Evolutionary conservation across 2,113 vertebrate species (phyloP).

Genomic region (Hystrix cristata): DNA sequence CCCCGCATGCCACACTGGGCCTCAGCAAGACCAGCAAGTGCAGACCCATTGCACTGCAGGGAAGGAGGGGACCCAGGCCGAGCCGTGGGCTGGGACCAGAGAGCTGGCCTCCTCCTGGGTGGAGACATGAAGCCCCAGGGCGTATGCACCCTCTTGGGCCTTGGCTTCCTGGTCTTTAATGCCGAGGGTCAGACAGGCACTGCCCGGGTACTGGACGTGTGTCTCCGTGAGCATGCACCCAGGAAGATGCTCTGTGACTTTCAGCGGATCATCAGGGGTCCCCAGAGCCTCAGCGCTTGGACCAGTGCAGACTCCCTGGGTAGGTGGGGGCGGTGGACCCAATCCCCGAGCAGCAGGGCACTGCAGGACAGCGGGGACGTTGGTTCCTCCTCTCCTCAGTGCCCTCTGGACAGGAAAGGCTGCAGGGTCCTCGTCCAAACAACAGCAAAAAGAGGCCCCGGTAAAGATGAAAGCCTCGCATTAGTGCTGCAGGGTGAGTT

Average conservation of each 20-base stretch:
- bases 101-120: not conserved
- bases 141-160: too few species aligned
- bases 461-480: accelerated
- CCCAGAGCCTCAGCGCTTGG: too few species aligned
- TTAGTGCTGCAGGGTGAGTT: accelerated
- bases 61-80: not conserved
- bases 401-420: not conserved
- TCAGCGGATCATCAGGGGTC: not conserved
- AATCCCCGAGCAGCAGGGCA: not conserved
- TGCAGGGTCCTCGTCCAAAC: not conserved
- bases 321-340: too few species aligned
- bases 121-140: accelerated
- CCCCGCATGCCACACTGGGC: not conserved
- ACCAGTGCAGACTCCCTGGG: not conserved
- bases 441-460: not conserved
- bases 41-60: too few species aligned
- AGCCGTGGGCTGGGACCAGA: too few species aligned
- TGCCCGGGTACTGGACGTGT: not conserved
- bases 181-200: not conserved
- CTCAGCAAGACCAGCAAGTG: not conserved
- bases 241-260: not conserved
- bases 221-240: accelerated
- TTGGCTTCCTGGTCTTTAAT: not conserved
- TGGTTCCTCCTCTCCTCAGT: not conserved
- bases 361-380: not conserved